Base-by-base conservation (phyloP, 2,888 invertebrate species). In the Nineta flava region DNA sequence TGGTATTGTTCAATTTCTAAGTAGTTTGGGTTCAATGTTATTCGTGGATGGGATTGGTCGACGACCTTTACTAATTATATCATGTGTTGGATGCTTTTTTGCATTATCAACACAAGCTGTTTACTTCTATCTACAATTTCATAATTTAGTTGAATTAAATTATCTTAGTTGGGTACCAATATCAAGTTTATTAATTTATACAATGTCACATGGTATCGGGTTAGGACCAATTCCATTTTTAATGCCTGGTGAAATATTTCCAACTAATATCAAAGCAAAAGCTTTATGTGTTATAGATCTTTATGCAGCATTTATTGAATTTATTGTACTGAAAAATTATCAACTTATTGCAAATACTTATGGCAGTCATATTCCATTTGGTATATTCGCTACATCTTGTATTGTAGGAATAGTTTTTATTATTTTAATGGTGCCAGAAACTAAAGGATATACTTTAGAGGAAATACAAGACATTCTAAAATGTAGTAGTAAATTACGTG, bases 171-270 rank as follows among this genome's bases (percentile, higher is more conserved):
- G 49, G 49, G 13, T 49, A 17, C 49, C 49, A 15, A 31, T 49
- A 7, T 15, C 44, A 19, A 34, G 35, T 10, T 44, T 49, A 44
- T 44, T 49, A 15, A n/a, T 49, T 10, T 49, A 31, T n/a, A 45
- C 44, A 17, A 42, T 44, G 10, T 15, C 26, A 3, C 44, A 49
- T 21, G 17, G 41, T 15, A 56, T 61, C 13, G 69, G 69, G 0
- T 53, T 69, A 16, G 67, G 64, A 50, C 66, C 68, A 1, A 53
- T 67, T 46, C 57, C 66, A 1, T 66, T 65, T 49, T 62, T 65
- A 60, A 66, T 68, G 60, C 60, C 68, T 16, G 67, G 69, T 1
- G 69, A 69, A 55, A 53, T 68, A 3, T 69, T 69, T 52, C 63
- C 69, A 0, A 64, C 66, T 1, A 66, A 64, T 53, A 62, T 68